Evolutionary conservation across 1,140 invertebrate species (phyloP), one percentile per base, ranked within the genome.

Genomic region (Piezodorus guildinii): DNA sequence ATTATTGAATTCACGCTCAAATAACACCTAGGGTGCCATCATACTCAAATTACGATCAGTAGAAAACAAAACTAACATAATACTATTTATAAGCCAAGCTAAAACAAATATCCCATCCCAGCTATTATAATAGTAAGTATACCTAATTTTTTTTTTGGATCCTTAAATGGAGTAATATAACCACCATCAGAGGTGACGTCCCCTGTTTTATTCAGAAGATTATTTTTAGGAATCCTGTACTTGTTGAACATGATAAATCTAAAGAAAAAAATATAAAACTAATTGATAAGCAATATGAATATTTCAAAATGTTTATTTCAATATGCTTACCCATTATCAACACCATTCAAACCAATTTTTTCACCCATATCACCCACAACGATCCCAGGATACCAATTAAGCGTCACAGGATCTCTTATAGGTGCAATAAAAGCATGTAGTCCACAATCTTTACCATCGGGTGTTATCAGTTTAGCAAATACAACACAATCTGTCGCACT

Each of bases 241-340:
- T 94, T 83, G 65, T 91, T 81, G 72, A 96, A 95, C 71, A 90
- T 82, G 52, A 94, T 74, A 73, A 94, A 94, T 4, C 90, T 89
- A 70, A 15, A 76, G 54, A 52, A 21, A 65, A 45, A 61, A 56
- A 56, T 9, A 12, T 44, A 23, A 15, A 46, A 44, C 49, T 16
- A 49, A 27, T 46, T 25, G 19, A 45, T 62, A 21, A 62, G 0
- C 5, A 51, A n/a, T 21, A 21, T 0, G 17, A 9, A 12, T 46
- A 19, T 46, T 49, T 3, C 9, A 45, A 27, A 30, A 30, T 30
- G 27, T 30, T 30, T 4, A 16, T 65, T 46, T 59, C 15, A 63
- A 49, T 43, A 66, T 51, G 71, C 65, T 70, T 72, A 80, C 82
- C 89, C 93, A 79, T 96, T 96, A 71, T 96, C 92, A 19, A 95